A percentile compares a stretch with the other conserved stretches of the same genome.
Conservation (phyloP, 2,797 vertebrate genomes). For the Chromis chromis region DNA sequence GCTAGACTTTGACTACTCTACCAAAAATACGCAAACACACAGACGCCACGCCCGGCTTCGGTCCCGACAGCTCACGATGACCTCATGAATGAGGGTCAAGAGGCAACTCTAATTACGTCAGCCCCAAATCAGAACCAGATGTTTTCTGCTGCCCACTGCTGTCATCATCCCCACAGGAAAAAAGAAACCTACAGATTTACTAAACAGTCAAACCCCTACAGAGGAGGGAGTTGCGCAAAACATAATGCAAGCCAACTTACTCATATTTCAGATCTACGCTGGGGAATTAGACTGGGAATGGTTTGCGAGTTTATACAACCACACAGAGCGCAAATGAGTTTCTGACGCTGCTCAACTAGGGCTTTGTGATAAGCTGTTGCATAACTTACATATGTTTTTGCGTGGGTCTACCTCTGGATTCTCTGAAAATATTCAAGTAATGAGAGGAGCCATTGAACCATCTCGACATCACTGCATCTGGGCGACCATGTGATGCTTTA, state of each 20-base stretch:
- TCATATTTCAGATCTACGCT: slow-evolving; percentile 24
- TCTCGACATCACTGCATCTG: slow-evolving; percentile 14
- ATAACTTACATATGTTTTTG: background rate
- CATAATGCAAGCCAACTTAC: slow-evolving; percentile 23
- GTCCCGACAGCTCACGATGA: slow-evolving; percentile 51
- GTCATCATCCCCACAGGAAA: slow-evolving; percentile 37
- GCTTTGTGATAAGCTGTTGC: background rate
- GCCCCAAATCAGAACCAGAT: slow-evolving; percentile 79
- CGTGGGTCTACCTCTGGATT: background rate
- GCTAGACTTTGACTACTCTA: slow-evolving; percentile 39
- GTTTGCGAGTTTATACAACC: slow-evolving; percentile 32
- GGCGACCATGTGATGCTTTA: slow-evolving; percentile 49
- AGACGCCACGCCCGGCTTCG: slow-evolving; percentile 23
- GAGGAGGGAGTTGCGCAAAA: slow-evolving; percentile 57
- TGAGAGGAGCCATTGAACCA: background rate
- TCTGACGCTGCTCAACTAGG: background rate
- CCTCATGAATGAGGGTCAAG: slow-evolving; percentile 68
- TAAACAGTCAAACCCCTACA: slow-evolving; percentile 42
- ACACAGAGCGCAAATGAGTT: slow-evolving; percentile 9
- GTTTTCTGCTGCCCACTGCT: slow-evolving; percentile 43
- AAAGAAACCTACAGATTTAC: slow-evolving; percentile 17
- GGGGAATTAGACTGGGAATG: slow-evolving; percentile 4
- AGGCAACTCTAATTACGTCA: slow-evolving; percentile 70
- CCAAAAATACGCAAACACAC: slow-evolving; percentile 8
- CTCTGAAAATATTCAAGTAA: slow-evolving; percentile 3